Evolutionary conservation across 2,888 invertebrate species (phyloP).

Genomic region (Abscondita cerata): DNA sequence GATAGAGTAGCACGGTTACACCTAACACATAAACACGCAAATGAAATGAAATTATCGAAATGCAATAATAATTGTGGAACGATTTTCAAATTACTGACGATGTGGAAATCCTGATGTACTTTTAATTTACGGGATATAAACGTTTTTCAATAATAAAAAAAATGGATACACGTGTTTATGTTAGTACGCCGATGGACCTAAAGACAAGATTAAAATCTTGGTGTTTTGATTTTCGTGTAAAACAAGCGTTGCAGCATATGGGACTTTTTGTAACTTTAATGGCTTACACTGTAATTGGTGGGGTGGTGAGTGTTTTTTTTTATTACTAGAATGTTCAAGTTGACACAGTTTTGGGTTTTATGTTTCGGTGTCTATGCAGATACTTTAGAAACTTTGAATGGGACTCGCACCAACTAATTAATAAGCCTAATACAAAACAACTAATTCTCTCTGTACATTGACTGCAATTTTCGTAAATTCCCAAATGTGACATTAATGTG

Average conservation of each 20-base stretch:
- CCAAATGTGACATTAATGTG: no score
- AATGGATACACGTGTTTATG: conserved; percentile 47
- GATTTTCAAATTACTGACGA: background rate
- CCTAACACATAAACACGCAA: background rate
- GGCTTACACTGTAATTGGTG: conserved; percentile 80
- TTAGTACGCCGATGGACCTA: conserved; percentile 48
- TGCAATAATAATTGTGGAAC: background rate
- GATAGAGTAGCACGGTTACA: conserved; percentile 3
- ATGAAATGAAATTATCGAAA: background rate
- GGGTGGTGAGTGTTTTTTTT: conserved; percentile 82
- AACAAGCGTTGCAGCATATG: conserved; percentile 73
- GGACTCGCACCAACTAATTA: no score
- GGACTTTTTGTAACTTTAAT: conserved; percentile 78
- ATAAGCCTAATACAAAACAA: no score
- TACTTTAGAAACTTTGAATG: no score
- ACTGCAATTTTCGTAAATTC: no score
- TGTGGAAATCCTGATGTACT: background rate
- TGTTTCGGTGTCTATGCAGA: no score
- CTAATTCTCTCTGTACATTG: no score
- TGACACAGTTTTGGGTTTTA: no score
- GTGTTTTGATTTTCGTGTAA: conserved; percentile 67
- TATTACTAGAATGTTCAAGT: no score
- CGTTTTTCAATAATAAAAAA: conserved; percentile 2
- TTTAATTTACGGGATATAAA: background rate
- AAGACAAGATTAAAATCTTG: conserved; percentile 53